Evolutionary conservation across 2,797 vertebrate genomes (phyloP), one percentile per base, ranked within the genome.

Genomic region (Leucoraja ocellata): DNA sequence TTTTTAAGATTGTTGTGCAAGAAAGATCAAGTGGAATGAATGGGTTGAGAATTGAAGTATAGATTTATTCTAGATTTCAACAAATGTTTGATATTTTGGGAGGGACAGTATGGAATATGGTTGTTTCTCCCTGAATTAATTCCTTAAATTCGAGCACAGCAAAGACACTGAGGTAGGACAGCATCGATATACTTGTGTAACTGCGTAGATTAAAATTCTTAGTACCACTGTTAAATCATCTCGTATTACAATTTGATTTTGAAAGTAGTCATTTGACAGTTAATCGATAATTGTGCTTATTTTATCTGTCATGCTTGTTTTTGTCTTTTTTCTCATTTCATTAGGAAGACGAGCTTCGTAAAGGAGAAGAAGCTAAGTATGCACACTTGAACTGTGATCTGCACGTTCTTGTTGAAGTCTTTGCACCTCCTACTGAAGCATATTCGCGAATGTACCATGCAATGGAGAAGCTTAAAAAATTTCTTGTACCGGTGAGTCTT

Each of bases 381-480:
- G 97, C 98, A 0, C 98, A 99, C 76, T 96, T 99, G n/a, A 95
- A 98, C 86, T 98, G 98, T 98, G 98, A 99, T 91, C 94, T 99
- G 93, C 99, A 99, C 90, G 99, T 99, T 2, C 99, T 99, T 95
- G 98, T 99, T 91, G 99, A 99, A 94, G 98, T 99, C 0, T 99
- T 98, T 16, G 98, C 98, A 5, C 98, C 98, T 4, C 98, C 99
- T 0, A 98, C 98, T 14, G 99, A 99, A 93, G 98, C 98, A 0
- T 99, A 99, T 61, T 95, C 98, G 94, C 97, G 98, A 32, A 99
- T 99, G 98, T 98, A 98, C 93, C 98, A 99, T 14, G 98, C 98
- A 73, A 99, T 99, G 98, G 98, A 99, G 18, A 98, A 99, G 94
- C 98, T 99, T 94, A 99, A 99, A 96, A 99, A 99, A 94, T 99